Evolutionary conservation across 2,888 invertebrate genomes (phyloP), one percentile per base, ranked within the genome.

Genomic region (Lasioglossum pauxillum): DNA sequence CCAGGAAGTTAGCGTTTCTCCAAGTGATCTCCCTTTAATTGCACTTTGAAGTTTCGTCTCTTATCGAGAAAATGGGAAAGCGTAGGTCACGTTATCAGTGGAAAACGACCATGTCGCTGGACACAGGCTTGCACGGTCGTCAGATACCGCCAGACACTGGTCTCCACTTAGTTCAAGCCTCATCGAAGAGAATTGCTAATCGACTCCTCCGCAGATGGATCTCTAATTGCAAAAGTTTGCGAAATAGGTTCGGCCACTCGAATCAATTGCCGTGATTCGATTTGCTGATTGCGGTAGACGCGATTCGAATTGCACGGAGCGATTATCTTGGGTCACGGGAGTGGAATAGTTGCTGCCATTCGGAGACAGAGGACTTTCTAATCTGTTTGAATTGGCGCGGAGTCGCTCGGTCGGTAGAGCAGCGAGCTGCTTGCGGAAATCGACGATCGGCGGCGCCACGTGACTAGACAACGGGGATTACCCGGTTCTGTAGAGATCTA

Each of bases 131-230:
- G 88, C 78, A 82, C 82, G 81, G 84, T 84, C 85, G 90, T 90
- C 86, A 89, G 93, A 93, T 93, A 93, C 92, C 87, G 85, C 80
- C 80, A 84, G 89, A 93, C 93, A 93, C 80, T 78, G 89, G 87
- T 93, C 90, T 87, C 87, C 93, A 93, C 93, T 93, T 93, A 88
- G 71, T 53, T 10, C 10, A n/a, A 75, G 78, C 82, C 87, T 84
- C 88, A 76, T 64, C 75, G 27, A 71, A 27, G 38, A 35, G 75
- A 49, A 75, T 76, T 85, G 75, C 87, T 91, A 88, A 90, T 92
- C 84, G 86, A 83, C 79, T 88, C 81, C 75, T 72, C 53, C 57
- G 60, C 73, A 16, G 80, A 46, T 80, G 80, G 73, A 85, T 86
- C 84, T 88, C 82, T 82, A 88, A 90, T 90, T 87, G 85, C 82